Base-by-base conservation (phyloP, 2,888 invertebrate species). In the Ophion slaviceki region DNA sequence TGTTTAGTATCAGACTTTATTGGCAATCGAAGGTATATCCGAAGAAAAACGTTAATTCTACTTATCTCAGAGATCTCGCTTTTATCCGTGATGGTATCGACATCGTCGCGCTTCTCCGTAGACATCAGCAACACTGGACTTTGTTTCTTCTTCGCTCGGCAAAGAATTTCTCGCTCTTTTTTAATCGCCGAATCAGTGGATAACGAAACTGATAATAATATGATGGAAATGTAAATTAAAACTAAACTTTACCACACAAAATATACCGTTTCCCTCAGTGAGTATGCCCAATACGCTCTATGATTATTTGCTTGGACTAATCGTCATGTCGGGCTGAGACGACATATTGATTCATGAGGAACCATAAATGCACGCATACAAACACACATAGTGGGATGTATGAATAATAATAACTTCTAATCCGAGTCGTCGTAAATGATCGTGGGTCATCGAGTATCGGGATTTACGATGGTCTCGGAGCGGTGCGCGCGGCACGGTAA, bases 1-100 rank as follows among this genome's bases (percentile, higher is more conserved):
- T 86, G 80, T 83, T 83, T 83, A 82, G 80, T 83, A 86, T 83
- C 86, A 83, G 77, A 83, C 77, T 86, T 86, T 83, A 86, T 83
- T 86, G 86, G 82, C 86, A 86, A 86, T 86, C 57, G 80, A 68
- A 78, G 59, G 68, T 53, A 28, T 45, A 62, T 53, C 36, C 67
- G 2, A 57, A 57, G 75, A 53, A 28, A 47, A 45, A 77, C 80
- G 74, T 74, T 79, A 86, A 86, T 83, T 80, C 77, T 77, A 68
- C 78, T 84, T 77, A 77, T 61, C 80, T n/a, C 45, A 24, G 32
- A 7, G 32, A 11, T 10, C 67, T 53, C 67, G 20, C n/a, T 28
- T 67, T 36, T 11, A 53, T 71, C 36, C 71, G 28, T n/a, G 20
- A 74, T 61, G 36, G 28, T 59, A 59, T 59, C n/a, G 59, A 70